A percentile compares a stretch with the other conserved stretches of the same genome.
Evolutionary conservation across 2,797 vertebrate genomes (phyloP).

Genomic region (Coranthus polyacanthus): DNA sequence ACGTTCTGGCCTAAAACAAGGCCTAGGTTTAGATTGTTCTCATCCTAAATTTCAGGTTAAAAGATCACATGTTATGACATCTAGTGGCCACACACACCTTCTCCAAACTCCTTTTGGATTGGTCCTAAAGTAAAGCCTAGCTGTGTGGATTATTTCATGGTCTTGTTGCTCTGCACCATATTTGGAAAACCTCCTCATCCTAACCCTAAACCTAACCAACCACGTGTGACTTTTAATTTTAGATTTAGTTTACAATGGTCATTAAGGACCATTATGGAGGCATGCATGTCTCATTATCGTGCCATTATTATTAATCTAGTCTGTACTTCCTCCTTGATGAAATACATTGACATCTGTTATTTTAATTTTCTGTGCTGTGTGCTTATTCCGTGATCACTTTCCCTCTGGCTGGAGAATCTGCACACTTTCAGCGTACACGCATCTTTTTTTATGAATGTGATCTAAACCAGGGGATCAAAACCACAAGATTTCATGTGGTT

Average conservation of each 20-base stretch:
- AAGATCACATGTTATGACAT: conserved; percentile 58
- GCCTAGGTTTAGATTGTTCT: conserved; percentile 21
- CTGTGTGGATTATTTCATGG: conserved; percentile 41
- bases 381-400: conserved; percentile 55
- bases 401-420: conserved; percentile 43
- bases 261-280: conserved; percentile 61
- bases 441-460: conserved; percentile 75
- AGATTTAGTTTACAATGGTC: conserved; percentile 69
- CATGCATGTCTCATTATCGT: conserved; percentile 58
- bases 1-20: too few relatives aligned
- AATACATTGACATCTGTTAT: conserved; percentile 78
- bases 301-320: conserved; percentile 54
- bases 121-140: conserved; percentile 46
- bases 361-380: conserved; percentile 61
- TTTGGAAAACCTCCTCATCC: conserved; percentile 47
- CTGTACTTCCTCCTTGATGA: conserved; percentile 50
- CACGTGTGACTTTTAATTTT: conserved; percentile 64
- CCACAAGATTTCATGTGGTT: conserved; percentile 68
- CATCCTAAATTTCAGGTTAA: conserved; percentile 46
- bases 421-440: conserved; percentile 19
- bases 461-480: conserved; percentile 69
- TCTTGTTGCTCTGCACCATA: conserved; percentile 44
- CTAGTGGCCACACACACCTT: too few relatives aligned
- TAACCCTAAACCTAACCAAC: conserved; percentile 61
- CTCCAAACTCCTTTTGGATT: conserved; percentile 29